Evolutionary conservation across 2,797 vertebrate species (phyloP), one percentile per base, ranked within the genome.

Genomic region (Mycteria americana): DNA sequence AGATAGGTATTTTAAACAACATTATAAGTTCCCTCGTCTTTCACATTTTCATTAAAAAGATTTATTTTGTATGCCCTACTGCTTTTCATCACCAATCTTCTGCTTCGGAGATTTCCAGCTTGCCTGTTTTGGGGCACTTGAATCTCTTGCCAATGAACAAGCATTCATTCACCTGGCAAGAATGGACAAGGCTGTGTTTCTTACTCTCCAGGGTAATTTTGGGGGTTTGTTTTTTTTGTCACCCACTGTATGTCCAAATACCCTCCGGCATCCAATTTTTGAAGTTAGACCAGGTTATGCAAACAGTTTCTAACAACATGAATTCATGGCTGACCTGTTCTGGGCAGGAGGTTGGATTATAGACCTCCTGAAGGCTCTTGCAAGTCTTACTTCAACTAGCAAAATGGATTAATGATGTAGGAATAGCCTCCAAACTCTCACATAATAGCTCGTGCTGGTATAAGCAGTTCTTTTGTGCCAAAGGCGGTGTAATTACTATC

Each of bases 361-460:
- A 72, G 54, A 76, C 73, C 50, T 78, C 64, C 90, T 62, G 50
- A 93, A 90, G 33, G 41, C 43, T 86, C 57, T 64, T 80, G 69
- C 6, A 46, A 1, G 19, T 72, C 35, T 78, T 78, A 60, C 39
- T 74, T 70, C 24, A 48, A 2, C 12, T 43, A 53, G 33, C 27
- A 81, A 79, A 92, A 68, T 22, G 74, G 51, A 33, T 63, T 5
- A 7, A 11, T 59, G 37, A 25, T 35, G 28, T 51, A 89, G 67
- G 18, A 69, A 24, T 48, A 27, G 37, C 30, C 48, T 88, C 45
- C 31, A 63, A 62, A 57, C 13, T 89, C 18, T 60, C 21, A 51
- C 1, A 1, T 60, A 45, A 21, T 17, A 64, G 28, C 48, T 83
- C 0, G 0, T 77, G 60, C 72, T 77, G 57, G 14, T 78, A 27